phyloP scores from a whole-genome alignment of 2,113 vertebrate species.

The Coregonus clupeaformis region DNA sequence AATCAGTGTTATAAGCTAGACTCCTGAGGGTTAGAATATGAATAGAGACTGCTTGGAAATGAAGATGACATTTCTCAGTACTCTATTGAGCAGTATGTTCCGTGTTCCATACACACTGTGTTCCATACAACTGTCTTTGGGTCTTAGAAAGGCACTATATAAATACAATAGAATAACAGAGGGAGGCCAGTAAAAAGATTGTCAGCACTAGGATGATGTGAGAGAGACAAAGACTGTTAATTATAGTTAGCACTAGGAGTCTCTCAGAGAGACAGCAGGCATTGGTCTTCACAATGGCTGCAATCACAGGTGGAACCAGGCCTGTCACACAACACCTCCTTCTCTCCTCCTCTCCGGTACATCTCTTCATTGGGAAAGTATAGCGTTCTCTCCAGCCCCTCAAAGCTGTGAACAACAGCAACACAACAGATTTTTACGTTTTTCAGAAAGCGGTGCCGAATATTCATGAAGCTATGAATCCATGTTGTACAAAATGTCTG shows the following conservation, averaged over 20 bases:
- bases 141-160: no score
- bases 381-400: slow-evolving; percentile 33
- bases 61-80: slow-evolving; percentile 2
- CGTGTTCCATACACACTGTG: not conserved
- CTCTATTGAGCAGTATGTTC: slow-evolving; percentile 6
- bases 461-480: slow-evolving; percentile 3
- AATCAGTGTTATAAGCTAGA: no score
- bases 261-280: no score
- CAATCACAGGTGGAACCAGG: slow-evolving; percentile 59
- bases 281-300: slow-evolving; percentile 27
- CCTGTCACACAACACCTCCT: slow-evolving; percentile 45
- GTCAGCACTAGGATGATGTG: slow-evolving; percentile 26
- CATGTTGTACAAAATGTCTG: not conserved
- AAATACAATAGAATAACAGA: not conserved
- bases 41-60: slow-evolving; percentile 16
- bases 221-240: not conserved
- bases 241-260: no score
- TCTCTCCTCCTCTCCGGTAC: not conserved
- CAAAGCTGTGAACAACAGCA: slow-evolving; percentile 44
- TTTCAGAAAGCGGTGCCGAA: slow-evolving; percentile 44
- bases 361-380: slow-evolving; percentile 24
- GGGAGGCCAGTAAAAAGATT: slow-evolving; percentile 36
- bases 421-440: slow-evolving; percentile 57
- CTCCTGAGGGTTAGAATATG: no score
- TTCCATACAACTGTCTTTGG: no score